phyloP scores from a whole-genome alignment of 1,140 invertebrate genomes.

The Aleiodes sp. region DNA sequence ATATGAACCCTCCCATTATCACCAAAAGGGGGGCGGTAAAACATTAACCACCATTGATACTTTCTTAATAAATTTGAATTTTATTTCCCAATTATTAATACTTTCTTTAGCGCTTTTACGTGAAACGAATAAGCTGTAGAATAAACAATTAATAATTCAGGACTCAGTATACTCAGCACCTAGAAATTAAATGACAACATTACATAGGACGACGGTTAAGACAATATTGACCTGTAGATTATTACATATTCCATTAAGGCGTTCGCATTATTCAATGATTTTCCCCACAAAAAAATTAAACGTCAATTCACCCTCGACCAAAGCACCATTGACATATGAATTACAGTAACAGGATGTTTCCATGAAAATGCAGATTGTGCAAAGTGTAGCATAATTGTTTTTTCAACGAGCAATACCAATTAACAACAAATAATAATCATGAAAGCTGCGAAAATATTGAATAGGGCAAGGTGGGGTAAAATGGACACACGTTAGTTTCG shows the following conservation, averaged over 20 bases:
- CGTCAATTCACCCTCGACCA: not conserved
- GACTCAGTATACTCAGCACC: not conserved
- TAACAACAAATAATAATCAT: not conserved
- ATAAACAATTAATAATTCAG: conserved; percentile 3
- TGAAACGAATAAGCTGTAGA: conserved; percentile 5
- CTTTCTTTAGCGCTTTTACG: too few relatives aligned
- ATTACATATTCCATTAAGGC: not conserved
- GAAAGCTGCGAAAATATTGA: not conserved
- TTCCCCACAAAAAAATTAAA: too few relatives aligned
- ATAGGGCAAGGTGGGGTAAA: too few relatives aligned
- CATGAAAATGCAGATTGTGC: conserved; percentile 4
- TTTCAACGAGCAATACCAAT: not conserved
- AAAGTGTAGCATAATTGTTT: not conserved
- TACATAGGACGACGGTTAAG: not conserved
- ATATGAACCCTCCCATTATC: conserved; percentile 63
- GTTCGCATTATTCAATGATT: not conserved
- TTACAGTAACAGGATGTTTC: not conserved
- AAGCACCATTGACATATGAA: conserved; percentile 16
- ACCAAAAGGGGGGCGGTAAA: too few relatives aligned
- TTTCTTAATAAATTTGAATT: not conserved
- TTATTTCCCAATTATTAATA: too few relatives aligned
- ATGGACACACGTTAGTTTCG: too few relatives aligned
- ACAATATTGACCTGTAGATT: not conserved
- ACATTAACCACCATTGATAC: not conserved
- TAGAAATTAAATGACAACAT: conserved; percentile 16